These are phyloP conservation scores for Sander lucioperca DNA, from an alignment of 2,113 vertebrate genomes.

Conservation along the genomic window DNA sequence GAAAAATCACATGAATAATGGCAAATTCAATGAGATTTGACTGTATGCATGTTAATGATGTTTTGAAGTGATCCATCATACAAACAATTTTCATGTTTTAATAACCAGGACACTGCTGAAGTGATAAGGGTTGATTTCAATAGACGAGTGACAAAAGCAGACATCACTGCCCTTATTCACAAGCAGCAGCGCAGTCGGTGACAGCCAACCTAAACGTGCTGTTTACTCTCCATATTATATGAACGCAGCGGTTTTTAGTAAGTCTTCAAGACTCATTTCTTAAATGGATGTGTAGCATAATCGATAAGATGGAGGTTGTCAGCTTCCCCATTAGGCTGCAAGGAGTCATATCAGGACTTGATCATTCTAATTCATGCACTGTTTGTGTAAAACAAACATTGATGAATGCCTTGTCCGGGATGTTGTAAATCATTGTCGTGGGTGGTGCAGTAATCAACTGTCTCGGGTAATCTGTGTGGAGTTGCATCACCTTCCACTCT, in stretches of 20 bases:
- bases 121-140: conserved; percentile 22
- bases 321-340: neutral
- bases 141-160: neutral
- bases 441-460: conserved; percentile 42
- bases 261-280: neutral
- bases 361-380: neutral
- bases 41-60: conserved; percentile 50
- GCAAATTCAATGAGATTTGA: conserved; percentile 38
- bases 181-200: conserved; percentile 1
- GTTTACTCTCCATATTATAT: neutral
- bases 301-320: neutral
- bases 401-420: conserved; percentile 16
- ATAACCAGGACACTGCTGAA: conserved; percentile 42
- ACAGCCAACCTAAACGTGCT: neutral
- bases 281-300: neutral
- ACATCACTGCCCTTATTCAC: conserved; percentile 25
- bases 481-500: conserved; percentile 28
- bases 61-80: conserved; percentile 36
- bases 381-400: conserved; percentile 28
- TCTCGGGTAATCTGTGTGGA: conserved; percentile 36
- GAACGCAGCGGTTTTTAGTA: neutral
- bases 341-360: neutral
- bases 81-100: conserved; percentile 48
- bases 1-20: conserved; percentile 40
- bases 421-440: conserved; percentile 26